These are phyloP conservation scores for Ateles fusciceps DNA, from an alignment of 2,797 vertebrate species.

Conservation along the genomic window DNA sequence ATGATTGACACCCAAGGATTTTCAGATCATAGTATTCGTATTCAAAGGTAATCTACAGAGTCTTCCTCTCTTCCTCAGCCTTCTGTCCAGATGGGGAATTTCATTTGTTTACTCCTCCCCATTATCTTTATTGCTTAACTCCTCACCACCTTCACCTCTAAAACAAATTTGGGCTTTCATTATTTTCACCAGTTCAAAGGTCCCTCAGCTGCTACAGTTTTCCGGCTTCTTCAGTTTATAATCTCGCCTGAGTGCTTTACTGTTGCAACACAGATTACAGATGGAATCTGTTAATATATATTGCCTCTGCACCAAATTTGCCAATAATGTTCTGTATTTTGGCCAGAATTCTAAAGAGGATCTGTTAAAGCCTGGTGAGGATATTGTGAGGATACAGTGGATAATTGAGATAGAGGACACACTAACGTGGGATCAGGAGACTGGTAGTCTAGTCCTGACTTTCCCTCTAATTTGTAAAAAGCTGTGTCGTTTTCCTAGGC, in stretches of 20 bases:
- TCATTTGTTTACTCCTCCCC: neutral
- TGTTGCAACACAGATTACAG: neutral
- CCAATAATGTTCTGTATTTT: neutral
- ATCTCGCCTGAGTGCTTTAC: neutral
- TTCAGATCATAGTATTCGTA: constrained; percentile 84
- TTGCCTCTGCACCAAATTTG: neutral
- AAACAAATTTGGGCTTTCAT: neutral
- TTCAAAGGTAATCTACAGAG: constrained; percentile 80
- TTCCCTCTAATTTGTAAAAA: neutral
- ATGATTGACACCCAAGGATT: constrained; percentile 86
- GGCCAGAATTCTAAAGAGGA: neutral
- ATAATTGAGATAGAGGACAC: neutral
- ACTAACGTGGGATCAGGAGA: neutral
- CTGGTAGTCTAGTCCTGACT: neutral
- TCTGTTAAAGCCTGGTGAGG: neutral
- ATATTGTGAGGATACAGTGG: neutral
- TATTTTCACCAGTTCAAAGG: neutral
- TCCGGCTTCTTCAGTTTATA: neutral
- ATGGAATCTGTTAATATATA: neutral
- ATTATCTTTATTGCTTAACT: neutral
- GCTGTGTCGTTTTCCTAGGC: neutral
- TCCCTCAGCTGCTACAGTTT: neutral
- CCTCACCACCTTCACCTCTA: neutral
- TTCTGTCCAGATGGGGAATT: neutral
- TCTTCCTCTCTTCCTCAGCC: neutral